phyloP scores from a whole-genome alignment of 1,140 invertebrate species.

The Drosophila ercepeae region DNA sequence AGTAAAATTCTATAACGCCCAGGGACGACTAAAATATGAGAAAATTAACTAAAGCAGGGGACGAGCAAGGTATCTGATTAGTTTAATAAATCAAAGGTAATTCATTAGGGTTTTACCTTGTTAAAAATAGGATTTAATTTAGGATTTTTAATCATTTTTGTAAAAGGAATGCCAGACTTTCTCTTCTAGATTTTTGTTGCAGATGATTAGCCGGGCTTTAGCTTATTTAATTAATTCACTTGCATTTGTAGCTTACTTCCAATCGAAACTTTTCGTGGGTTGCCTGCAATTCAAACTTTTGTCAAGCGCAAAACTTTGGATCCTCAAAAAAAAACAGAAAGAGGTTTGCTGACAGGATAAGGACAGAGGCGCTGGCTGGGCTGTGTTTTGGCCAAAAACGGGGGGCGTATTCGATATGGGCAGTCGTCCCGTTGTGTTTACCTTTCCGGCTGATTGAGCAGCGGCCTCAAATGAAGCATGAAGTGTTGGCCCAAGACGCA shows the following conservation, averaged over 20 bases:
- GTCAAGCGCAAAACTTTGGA: slow-evolving; percentile 36
- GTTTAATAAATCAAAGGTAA: not conserved
- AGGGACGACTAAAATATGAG: not conserved
- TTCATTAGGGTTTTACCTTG: too few relatives aligned
- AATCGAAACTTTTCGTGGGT: slow-evolving; percentile 13
- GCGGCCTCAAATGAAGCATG: slow-evolving; percentile 68
- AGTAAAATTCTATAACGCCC: slow-evolving; percentile 8
- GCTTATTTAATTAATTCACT: slow-evolving; percentile 45
- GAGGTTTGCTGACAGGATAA: not conserved
- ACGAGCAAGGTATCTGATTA: not conserved
- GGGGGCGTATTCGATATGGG: slow-evolving; percentile 8
- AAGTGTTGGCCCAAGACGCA: slow-evolving; percentile 64
- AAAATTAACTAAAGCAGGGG: not conserved
- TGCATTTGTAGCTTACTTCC: slow-evolving; percentile 25
- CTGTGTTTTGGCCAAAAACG: not conserved
- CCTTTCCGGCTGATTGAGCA: slow-evolving; percentile 75
- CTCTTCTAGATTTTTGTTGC: too few relatives aligned
- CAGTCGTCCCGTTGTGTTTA: slow-evolving; percentile 57
- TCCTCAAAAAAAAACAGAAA: not conserved
- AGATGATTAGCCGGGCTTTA: slow-evolving; percentile 35
- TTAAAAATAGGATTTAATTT: too few relatives aligned
- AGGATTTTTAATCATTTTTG: too few relatives aligned
- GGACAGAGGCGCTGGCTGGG: not conserved
- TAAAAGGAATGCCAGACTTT: too few relatives aligned
- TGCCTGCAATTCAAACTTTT: slow-evolving; percentile 26